Base-by-base conservation (phyloP, 2,113 vertebrate genomes). In the Ptychochromis oligacanthus region DNA sequence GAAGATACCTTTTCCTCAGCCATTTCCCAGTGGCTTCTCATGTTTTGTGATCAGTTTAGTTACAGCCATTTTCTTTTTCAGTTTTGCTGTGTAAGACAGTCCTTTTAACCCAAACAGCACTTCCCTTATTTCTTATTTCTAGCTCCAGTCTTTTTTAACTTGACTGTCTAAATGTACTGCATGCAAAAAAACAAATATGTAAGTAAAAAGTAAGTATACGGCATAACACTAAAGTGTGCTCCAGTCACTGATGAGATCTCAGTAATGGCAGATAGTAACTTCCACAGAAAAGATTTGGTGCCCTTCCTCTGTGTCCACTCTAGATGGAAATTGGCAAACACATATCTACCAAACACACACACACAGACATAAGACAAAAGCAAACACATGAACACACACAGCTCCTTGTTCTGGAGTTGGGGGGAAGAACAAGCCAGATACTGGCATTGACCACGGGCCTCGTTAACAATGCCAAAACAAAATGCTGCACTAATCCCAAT, bases 401-500 rank as follows among this genome's bases (percentile, higher is more conserved):
- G 36, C 26, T 83, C 62, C 49, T 58, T 80, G 75, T 88, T 76
- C 80, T 46, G n/a, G 59, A 91, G 75, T 89, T 82, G 38, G 65
- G 64, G 54, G 78, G 59, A 86, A 62, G 83, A 83, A 82, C 34
- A 13, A 87, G 78, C 83, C 70, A 72, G 40, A 82, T 62, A 62
- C 55, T 93, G 90, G 88, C 91, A 83, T 43, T 88, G 90, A 92
- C 92, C 91, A 86, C 81, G 67, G 84, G 83, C 81, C 80, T 87
- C 7, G 83, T 87, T 89, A 86, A 88, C 88, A 87, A 84, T 59
- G 72, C 89, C 89, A 91, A 91, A 92, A 92, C 88, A 91, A 93
- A 92, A 93, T 75, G 82, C 83, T 89, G 89, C 79, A 81, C 86
- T 94, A 94, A 95, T 95, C 90, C 90, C 88, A 93, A 91, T 94